These are phyloP conservation scores for Centrocercus urophasianus DNA, from an alignment of 2,113 vertebrate genomes.

Conservation along the genomic window DNA sequence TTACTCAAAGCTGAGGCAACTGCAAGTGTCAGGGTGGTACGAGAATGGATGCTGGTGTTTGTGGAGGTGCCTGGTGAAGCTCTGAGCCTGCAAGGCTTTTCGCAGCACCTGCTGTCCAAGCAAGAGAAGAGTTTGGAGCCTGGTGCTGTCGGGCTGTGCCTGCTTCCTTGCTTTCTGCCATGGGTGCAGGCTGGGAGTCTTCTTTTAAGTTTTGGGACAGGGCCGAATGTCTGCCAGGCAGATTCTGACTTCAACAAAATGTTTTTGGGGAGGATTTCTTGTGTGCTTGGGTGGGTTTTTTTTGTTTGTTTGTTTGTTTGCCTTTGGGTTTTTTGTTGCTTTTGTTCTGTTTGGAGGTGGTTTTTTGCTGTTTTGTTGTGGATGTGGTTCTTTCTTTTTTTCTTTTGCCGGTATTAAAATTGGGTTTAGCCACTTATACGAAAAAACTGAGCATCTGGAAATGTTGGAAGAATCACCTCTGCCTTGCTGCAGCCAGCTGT, in stretches of 20 bases:
- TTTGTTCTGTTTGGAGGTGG: not conserved
- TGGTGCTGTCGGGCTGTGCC: not conserved
- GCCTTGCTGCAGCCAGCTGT: not conserved
- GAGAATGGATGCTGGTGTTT: not conserved
- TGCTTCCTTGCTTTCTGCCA: not conserved
- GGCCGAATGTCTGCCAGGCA: not conserved
- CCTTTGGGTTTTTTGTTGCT: not conserved
- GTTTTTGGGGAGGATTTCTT: not conserved
- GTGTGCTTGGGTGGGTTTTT: not conserved
- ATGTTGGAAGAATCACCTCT: not conserved
- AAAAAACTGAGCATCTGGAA: not conserved
- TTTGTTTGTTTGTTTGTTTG: no score
- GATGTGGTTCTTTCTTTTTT: not conserved
- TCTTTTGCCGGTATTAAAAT: not conserved
- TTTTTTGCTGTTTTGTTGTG: not conserved
- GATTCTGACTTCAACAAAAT: not conserved
- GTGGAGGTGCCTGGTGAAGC: not conserved
- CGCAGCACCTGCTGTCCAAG: not conserved
- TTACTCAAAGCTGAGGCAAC: slow-evolving; percentile 32
- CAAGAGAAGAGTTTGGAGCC: not conserved
- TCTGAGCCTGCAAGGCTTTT: not conserved
- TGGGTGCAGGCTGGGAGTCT: not conserved
- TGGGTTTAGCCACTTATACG: not conserved
- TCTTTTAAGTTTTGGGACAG: not conserved
- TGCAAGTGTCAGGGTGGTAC: not conserved